Conservation (phyloP, 2,113 vertebrate genomes). For the Salvelinus fontinalis region DNA sequence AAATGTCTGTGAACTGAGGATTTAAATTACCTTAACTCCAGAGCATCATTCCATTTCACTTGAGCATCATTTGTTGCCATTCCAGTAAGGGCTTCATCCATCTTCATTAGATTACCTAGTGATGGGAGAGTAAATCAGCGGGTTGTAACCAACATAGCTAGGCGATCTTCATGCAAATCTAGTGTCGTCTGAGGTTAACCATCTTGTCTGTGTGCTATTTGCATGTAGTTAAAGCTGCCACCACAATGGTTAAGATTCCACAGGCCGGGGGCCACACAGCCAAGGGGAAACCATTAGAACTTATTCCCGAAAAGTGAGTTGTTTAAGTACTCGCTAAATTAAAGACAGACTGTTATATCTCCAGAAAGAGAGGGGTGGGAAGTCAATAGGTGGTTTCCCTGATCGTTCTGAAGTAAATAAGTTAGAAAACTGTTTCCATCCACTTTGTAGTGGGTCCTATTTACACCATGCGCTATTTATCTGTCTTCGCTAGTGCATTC, state of each 20-base stretch:
- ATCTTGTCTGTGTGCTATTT: not conserved
- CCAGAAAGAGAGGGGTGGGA: slow-evolving; percentile 41
- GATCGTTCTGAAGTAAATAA: slow-evolving; percentile 66
- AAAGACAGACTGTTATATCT: slow-evolving; percentile 60
- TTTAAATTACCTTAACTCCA: too few relatives aligned
- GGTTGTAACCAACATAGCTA: slow-evolving; percentile 17
- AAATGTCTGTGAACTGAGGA: too few relatives aligned
- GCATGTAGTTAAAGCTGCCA: slow-evolving; percentile 16
- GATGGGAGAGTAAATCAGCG: not conserved
- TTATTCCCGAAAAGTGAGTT: slow-evolving; percentile 56
- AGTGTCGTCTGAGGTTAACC: slow-evolving; percentile 44
- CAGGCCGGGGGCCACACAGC: slow-evolving; percentile 17
- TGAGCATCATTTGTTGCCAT: too few relatives aligned
- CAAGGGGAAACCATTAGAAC: slow-evolving; percentile 39
- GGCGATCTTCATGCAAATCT: slow-evolving; percentile 14
- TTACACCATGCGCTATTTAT: slow-evolving; percentile 59
- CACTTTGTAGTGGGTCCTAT: slow-evolving; percentile 62
- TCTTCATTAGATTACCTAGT: too few relatives aligned
- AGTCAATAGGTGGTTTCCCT: slow-evolving; percentile 67
- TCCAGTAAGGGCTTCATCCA: too few relatives aligned
- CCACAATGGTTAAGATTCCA: slow-evolving; percentile 39
- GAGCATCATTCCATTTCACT: too few relatives aligned
- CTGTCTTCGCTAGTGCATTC: slow-evolving; percentile 55
- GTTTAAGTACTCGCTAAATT: slow-evolving; percentile 62
- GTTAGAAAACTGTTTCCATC: slow-evolving; percentile 71